Conservation (phyloP, 2,888 invertebrate species). For the Charanyca ferruginea region DNA sequence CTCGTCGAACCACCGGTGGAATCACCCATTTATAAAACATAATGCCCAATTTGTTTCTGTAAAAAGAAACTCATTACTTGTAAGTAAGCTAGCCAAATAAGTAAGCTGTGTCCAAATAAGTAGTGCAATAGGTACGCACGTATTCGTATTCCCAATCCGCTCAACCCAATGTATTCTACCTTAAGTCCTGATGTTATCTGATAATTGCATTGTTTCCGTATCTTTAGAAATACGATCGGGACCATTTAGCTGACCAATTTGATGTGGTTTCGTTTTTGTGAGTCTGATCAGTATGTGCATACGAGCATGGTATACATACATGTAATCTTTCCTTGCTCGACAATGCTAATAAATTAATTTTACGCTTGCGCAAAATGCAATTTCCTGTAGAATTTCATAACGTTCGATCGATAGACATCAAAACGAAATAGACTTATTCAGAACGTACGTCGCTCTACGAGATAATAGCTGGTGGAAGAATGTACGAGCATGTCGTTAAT, state of each 20-base stretch:
- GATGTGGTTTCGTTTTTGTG: slow-evolving; percentile 7
- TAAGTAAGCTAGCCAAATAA: too few relatives aligned
- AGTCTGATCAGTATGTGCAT: background rate
- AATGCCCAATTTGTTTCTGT: slow-evolving; percentile 18
- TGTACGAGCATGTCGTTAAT: slow-evolving; percentile 6
- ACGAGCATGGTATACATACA: background rate
- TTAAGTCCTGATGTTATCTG: slow-evolving; percentile 32
- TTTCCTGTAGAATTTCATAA: slow-evolving; percentile 38
- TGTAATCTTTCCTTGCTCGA: slow-evolving; percentile 1
- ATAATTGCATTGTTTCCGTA: slow-evolving; percentile 35
- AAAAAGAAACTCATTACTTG: too few relatives aligned
- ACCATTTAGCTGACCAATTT: slow-evolving; percentile 25
- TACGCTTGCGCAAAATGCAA: slow-evolving; percentile 39
- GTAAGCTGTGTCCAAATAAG: slow-evolving; percentile 4
- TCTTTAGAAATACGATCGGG: slow-evolving; percentile 33
- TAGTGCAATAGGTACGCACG: background rate
- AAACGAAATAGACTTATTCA: slow-evolving; percentile 28
- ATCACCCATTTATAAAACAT: slow-evolving; percentile 34
- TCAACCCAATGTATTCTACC: slow-evolving; percentile 5
- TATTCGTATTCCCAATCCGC: slow-evolving; percentile 1
- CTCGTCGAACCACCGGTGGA: slow-evolving; percentile 30
- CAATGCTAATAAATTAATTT: slow-evolving; percentile 31
- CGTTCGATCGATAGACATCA: slow-evolving; percentile 16
- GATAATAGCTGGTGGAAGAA: slow-evolving; percentile 13
- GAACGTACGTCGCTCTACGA: background rate